These are phyloP conservation scores for Diploscapter pachys DNA, from an alignment of 1,140 invertebrate species.

Conservation along the genomic window DNA sequence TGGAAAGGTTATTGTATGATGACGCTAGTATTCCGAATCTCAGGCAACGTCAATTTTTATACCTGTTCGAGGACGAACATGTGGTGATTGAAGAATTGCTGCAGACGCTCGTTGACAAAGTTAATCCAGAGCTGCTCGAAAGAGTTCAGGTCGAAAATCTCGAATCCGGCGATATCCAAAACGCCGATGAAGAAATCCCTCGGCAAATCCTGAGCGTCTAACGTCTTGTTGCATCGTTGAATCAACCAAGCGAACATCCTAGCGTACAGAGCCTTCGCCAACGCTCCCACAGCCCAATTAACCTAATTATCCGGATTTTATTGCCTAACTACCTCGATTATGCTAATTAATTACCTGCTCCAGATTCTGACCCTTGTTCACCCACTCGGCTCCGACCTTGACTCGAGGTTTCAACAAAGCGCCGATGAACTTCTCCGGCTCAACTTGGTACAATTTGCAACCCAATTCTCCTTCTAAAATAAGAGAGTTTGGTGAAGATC, in stretches of 20 bases:
- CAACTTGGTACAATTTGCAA: conserved; percentile 65
- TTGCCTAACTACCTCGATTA: neutral
- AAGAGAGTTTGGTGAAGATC: neutral
- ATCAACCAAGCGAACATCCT: conserved; percentile 68
- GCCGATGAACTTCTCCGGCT: conserved; percentile 63
- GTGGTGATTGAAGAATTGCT: conserved; percentile 99
- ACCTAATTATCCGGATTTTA: conserved; percentile 36
- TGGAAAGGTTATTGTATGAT: conserved; percentile 59
- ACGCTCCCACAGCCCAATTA: conserved; percentile 64
- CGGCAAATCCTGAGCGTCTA: conserved; percentile 61
- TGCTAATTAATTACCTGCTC: conserved; percentile 67
- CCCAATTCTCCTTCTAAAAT: conserved; percentile 54
- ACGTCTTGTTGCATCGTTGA: conserved; percentile 66
- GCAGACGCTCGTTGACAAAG: conserved; percentile 99
- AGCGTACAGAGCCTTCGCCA: conserved; percentile 68
- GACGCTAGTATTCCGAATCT: too few species aligned
- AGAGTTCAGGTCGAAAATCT: conserved; percentile 99
- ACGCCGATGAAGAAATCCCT: conserved; percentile 72
- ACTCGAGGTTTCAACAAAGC: conserved; percentile 67
- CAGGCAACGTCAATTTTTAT: too few species aligned
- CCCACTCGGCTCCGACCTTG: conserved; percentile 65
- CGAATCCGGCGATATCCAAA: conserved; percentile 99
- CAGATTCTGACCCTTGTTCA: conserved; percentile 70
- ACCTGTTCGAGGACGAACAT: conserved; percentile 97
- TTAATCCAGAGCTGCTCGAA: conserved; percentile 99